Conservation (phyloP, 2,113 vertebrate species). For the Nannobrachium achirus region DNA sequence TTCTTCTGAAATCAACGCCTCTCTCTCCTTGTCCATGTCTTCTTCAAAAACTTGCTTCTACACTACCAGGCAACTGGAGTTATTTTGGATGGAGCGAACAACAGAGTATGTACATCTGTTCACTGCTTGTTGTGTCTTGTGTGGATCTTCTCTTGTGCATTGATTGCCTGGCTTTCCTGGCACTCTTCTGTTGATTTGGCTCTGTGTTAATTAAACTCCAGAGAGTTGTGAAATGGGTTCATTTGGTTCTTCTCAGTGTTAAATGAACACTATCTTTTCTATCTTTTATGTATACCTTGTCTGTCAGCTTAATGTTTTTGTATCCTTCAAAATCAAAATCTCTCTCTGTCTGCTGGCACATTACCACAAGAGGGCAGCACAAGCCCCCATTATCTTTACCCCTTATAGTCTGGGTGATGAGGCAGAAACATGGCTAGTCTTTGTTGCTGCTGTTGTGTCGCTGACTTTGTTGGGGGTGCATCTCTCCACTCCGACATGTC, state of each 20-base stretch:
- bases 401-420: too few relatives aligned
- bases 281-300: too few relatives aligned
- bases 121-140: constrained; percentile 46
- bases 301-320: too few relatives aligned
- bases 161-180: constrained; percentile 11
- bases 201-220: too few relatives aligned
- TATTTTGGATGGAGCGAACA: constrained; percentile 97
- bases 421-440: too few relatives aligned
- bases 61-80: constrained; percentile 88
- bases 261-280: too few relatives aligned
- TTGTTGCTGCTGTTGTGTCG: too few relatives aligned
- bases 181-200: neutral
- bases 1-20: constrained; percentile 23
- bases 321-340: too few relatives aligned
- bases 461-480: too few relatives aligned
- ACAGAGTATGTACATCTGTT: constrained; percentile 89
- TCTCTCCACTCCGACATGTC: too few relatives aligned
- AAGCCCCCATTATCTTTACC: neutral
- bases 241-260: too few relatives aligned
- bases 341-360: neutral
- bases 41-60: constrained; percentile 73
- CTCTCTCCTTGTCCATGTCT: constrained; percentile 28
- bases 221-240: too few relatives aligned
- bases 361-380: constrained; percentile 43
- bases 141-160: constrained; percentile 31